Percentiles rank a stretch among this genome's conserved stretches.
These are phyloP conservation scores for Microctonus hyperodae DNA, from an alignment of 2,888 invertebrate genomes.

Conservation along the genomic window DNA sequence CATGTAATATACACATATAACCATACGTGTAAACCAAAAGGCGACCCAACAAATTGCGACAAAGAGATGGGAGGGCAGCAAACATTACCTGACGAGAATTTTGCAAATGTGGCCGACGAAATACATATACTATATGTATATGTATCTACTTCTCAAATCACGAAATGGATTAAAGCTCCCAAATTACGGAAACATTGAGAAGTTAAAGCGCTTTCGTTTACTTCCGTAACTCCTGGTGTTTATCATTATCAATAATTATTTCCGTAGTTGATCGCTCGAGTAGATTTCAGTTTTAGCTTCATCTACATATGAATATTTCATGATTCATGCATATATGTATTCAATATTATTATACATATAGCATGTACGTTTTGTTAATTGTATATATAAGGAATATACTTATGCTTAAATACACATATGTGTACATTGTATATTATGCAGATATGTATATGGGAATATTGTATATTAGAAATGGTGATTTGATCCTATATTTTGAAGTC, in stretches of 20 bases:
- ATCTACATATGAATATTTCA: background rate
- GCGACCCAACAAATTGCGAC: no score
- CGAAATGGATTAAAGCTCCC: constrained; percentile 22
- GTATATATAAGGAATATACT: no score
- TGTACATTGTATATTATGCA: no score
- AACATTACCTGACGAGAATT: background rate
- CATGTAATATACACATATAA: no score
- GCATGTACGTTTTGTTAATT: no score
- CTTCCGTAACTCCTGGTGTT: background rate
- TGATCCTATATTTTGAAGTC: background rate
- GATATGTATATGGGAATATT: no score
- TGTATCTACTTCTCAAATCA: constrained; percentile 10
- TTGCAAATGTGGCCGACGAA: constrained; percentile 19
- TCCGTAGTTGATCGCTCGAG: background rate
- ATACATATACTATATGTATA: constrained; percentile 4
- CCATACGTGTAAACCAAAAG: no score
- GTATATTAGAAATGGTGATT: background rate
- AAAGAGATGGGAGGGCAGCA: no score
- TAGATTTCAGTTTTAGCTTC: background rate
- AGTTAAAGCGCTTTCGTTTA: background rate
- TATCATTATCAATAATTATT: constrained; percentile 19
- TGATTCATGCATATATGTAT: background rate
- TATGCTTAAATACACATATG: no score
- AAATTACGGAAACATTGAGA: constrained; percentile 27
- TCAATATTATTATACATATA: no score